Evolutionary conservation across 1,140 invertebrate genomes (phyloP), one percentile per base, ranked within the genome.

Genomic region (Nasonia vitripennis): DNA sequence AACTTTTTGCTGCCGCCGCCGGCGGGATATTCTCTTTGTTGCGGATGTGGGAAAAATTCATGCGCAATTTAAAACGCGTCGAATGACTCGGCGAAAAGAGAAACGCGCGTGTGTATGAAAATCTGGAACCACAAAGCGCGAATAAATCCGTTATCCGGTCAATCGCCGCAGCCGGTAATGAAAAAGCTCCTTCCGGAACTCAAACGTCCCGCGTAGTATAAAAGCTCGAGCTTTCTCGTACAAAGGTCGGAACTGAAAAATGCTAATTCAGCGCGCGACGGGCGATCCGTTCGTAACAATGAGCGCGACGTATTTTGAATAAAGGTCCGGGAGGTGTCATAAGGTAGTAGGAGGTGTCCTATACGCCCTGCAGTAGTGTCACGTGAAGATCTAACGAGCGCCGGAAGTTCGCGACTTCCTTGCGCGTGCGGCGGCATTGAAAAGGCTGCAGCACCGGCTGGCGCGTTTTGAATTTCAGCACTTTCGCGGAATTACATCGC

Each of bases 381-480:
- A 71, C 70, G 70, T 34, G 70, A 17, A 37, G 77, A 78, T 78
- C n/a, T 68, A 84, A 84, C 41, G 82, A 84, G 70, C 11, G 41
- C n/a, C 45, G 45, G 45, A 74, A 73, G 45, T 48, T 51, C 51
- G 37, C 27, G 41, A 71, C 20, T 14, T 31, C 14, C 2, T 55
- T 20, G 45, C 10, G 31, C 23, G 45, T 7, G 67, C 9, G 34
- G 41, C 23, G 20, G 77, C 77, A 79, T 45, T 62, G 83, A 75
- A 85, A 85, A 80, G 83, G 70, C 55, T 45, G 78, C 78, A 7
- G 78, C 78, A 7, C 27, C 34, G 37, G 68, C 74, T 78, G 23
- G 68, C 12, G 75, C 78, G 51, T 85, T 85, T 85, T 85, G 83
- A 85, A 80, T 85, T 85, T 80, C 78, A 85, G 83, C 78, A 79